Evolutionary conservation across 2,888 invertebrate genomes (phyloP).

Genomic region (Petrolisthes manimaculis): DNA sequence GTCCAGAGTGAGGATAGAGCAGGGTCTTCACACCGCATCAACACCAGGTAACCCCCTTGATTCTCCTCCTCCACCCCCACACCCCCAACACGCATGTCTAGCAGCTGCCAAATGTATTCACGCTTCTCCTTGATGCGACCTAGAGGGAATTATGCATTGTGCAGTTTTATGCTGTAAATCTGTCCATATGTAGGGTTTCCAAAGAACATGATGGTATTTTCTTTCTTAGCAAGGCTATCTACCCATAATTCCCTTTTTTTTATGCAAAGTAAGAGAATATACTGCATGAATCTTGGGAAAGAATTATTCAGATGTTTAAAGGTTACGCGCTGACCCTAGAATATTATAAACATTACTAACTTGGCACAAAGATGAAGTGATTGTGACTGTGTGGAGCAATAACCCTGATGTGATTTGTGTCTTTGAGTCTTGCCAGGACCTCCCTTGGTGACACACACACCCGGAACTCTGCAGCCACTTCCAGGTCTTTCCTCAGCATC

Average conservation of each 20-base stretch:
- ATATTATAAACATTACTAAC: constrained; percentile 33
- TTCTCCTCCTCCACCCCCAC: constrained; percentile 41
- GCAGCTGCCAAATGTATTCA: constrained; percentile 70
- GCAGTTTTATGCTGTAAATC: too few species aligned
- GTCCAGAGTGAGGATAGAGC: constrained; percentile 67
- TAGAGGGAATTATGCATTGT: neutral
- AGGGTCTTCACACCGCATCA: constrained; percentile 67
- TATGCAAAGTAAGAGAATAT: neutral
- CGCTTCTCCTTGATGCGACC: constrained; percentile 69
- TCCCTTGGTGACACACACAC: constrained; percentile 69
- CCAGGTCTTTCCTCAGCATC: constrained; percentile 79
- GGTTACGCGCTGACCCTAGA: neutral
- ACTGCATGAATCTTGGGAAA: neutral
- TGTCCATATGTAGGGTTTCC: too few species aligned
- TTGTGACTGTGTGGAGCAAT: constrained; percentile 69
- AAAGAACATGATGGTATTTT: too few species aligned
- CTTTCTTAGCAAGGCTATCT: too few species aligned
- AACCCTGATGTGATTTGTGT: constrained; percentile 71
- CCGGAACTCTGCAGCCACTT: constrained; percentile 73
- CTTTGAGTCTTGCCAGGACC: constrained; percentile 70
- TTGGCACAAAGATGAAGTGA: constrained; percentile 71
- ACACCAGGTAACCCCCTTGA: constrained; percentile 69
- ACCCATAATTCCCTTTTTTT: neutral
- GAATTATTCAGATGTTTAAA: neutral
- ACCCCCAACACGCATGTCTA: constrained; percentile 71